Conservation (phyloP, 2,113 vertebrate species). For the Amblyornis subalaris region DNA sequence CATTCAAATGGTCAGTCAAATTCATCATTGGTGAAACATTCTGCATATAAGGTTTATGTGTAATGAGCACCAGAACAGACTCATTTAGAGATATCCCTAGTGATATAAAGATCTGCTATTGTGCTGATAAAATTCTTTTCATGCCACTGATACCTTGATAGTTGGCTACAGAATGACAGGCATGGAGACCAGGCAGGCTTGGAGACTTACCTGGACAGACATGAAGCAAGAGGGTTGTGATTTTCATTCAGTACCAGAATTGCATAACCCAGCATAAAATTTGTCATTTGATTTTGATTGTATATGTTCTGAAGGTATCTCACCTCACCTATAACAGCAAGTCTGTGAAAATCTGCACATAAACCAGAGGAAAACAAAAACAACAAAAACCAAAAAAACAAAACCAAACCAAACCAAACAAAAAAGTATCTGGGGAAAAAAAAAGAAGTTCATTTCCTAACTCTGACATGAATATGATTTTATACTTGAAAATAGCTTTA, state of each 20-base stretch:
- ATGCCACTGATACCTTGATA: conserved; percentile 19
- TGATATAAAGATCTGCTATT: not conserved
- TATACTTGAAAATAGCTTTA: conserved; percentile 27
- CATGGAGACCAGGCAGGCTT: not conserved
- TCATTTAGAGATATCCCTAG: conserved; percentile 26
- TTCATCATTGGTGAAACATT: not conserved
- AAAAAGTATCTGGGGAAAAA: not conserved
- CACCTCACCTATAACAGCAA: not conserved
- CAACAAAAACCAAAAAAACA: not conserved
- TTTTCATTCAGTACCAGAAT: not conserved
- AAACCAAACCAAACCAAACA: not conserved
- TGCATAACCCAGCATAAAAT: not conserved
- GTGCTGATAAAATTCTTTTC: conserved; percentile 62
- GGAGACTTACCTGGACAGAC: not conserved
- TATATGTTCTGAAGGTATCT: not conserved
- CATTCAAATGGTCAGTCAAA: not conserved
- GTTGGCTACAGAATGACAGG: not conserved
- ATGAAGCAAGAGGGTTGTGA: not conserved
- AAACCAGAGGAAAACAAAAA: not conserved
- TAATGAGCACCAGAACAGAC: conserved; percentile 8
- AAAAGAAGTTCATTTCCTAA: not conserved
- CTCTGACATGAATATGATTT: conserved; percentile 13
- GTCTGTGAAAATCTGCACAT: not conserved
- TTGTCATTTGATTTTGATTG: not conserved
- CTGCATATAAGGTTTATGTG: not conserved